phyloP scores from a whole-genome alignment of 2,113 vertebrate genomes.

The Hydrochoerus hydrochaeris region DNA sequence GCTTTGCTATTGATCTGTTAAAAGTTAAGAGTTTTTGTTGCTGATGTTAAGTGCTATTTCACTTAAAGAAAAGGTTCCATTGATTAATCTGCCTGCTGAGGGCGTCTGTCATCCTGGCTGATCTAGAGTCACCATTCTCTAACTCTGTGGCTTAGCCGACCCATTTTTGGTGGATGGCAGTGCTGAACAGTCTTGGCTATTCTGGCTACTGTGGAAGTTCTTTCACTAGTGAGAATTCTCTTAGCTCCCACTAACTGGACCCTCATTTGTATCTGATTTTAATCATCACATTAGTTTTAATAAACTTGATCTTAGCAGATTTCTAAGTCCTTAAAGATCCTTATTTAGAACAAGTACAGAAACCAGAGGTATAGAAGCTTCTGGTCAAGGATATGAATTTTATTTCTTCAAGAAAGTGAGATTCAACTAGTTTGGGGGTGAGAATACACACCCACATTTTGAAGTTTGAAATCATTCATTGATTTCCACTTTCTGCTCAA shows the following conservation, averaged over 20 bases:
- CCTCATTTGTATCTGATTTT: background rate
- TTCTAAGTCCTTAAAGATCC: background rate
- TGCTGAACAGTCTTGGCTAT: background rate
- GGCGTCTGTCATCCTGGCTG: accelerated
- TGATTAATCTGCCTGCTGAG: background rate
- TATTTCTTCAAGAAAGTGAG: background rate
- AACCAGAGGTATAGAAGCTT: background rate
- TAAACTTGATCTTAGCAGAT: background rate
- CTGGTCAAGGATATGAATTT: background rate
- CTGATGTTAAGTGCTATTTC: background rate
- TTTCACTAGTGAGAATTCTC: background rate
- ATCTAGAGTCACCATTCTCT: background rate
- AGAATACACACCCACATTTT: background rate
- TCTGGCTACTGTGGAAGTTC: background rate
- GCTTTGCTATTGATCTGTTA: background rate
- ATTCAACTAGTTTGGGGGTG: background rate
- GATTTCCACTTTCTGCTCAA: background rate
- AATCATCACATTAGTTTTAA: background rate
- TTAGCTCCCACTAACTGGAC: background rate
- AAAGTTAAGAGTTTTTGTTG: background rate
- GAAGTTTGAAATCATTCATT: background rate
- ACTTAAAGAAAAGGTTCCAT: background rate
- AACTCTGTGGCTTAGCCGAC: background rate
- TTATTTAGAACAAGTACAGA: background rate
- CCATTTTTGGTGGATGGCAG: background rate